These are phyloP conservation scores for Meandrusa payeni DNA, from an alignment of 2,888 invertebrate genomes.

Conservation along the genomic window DNA sequence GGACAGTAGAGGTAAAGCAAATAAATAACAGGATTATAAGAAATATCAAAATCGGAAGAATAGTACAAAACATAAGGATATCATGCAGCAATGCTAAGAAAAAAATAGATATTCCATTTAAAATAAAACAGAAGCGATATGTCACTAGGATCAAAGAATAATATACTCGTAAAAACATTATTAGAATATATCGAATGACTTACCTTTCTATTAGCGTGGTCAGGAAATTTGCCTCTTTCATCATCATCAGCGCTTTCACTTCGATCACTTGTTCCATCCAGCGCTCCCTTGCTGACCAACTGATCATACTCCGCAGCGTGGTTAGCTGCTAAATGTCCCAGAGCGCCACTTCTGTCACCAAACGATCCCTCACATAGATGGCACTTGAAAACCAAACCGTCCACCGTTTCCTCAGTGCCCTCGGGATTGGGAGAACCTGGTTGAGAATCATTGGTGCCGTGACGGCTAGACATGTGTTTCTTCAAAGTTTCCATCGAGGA, in stretches of 20 bases:
- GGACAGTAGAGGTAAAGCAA: too few species aligned
- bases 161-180: too few species aligned
- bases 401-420: conserved; percentile 45
- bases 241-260: conserved; percentile 85
- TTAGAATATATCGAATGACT: too few species aligned
- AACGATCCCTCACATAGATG: conserved; percentile 95
- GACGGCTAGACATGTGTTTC: conserved; percentile 88
- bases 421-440: conserved; percentile 65
- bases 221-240: conserved; percentile 89
- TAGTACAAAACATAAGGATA: too few species aligned
- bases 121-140: too few species aligned
- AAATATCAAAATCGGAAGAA: too few species aligned
- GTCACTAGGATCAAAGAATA: too few species aligned
- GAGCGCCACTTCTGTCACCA: conserved; percentile 87
- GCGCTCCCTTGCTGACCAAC: conserved; percentile 90
- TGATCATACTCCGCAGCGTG: conserved; percentile 90
- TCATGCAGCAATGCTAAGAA: too few species aligned
- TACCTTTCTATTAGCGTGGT: conserved; percentile 92
- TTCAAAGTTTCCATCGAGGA: conserved; percentile 89
- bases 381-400: conserved; percentile 91
- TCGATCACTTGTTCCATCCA: conserved; percentile 77
- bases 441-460: conserved; percentile 74
- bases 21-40: too few species aligned
- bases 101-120: too few species aligned
- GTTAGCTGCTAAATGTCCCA: conserved; percentile 88